Percentiles rank a stretch among this genome's conserved stretches.
phyloP scores from a whole-genome alignment of 2,797 vertebrate species.

The Hypotaenidia philippensis region DNA sequence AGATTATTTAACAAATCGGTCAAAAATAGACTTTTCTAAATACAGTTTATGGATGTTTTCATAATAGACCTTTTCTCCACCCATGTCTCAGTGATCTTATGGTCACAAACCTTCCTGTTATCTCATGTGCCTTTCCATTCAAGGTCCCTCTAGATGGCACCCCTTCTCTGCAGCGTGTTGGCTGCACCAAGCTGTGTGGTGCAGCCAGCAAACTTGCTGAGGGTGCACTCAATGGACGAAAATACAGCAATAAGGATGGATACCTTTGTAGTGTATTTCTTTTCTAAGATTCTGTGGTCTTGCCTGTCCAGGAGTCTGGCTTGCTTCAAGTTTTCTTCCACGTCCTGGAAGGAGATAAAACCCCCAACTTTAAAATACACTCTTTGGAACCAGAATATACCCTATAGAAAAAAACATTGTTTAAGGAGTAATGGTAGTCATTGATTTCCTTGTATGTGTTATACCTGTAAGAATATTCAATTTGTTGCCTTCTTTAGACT shows the following conservation, averaged over 20 bases:
- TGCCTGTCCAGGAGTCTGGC: conserved; percentile 69
- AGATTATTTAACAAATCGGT: background rate
- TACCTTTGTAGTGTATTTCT: conserved; percentile 82
- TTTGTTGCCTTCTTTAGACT: background rate
- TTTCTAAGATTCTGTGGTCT: conserved; percentile 65
- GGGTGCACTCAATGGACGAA: background rate
- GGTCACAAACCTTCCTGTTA: background rate
- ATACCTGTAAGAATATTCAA: background rate
- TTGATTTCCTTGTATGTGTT: background rate
- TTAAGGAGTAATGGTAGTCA: background rate
- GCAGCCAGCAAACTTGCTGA: too few relatives aligned
- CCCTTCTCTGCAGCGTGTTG: too few relatives aligned
- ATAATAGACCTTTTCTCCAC: background rate
- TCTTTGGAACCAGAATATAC: background rate
- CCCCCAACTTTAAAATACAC: background rate
- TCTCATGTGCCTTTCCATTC: background rate
- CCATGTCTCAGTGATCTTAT: background rate
- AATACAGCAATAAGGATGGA: background rate
- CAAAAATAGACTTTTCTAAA: background rate
- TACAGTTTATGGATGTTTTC: background rate
- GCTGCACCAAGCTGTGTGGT: too few relatives aligned
- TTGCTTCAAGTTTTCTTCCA: conserved; percentile 76
- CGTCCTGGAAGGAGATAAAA: conserved; percentile 74
- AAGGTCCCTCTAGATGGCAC: too few relatives aligned
- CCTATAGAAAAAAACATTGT: background rate